These are phyloP conservation scores for Tenrec ecaudatus DNA, from an alignment of 2,113 vertebrate genomes.

Conservation along the genomic window DNA sequence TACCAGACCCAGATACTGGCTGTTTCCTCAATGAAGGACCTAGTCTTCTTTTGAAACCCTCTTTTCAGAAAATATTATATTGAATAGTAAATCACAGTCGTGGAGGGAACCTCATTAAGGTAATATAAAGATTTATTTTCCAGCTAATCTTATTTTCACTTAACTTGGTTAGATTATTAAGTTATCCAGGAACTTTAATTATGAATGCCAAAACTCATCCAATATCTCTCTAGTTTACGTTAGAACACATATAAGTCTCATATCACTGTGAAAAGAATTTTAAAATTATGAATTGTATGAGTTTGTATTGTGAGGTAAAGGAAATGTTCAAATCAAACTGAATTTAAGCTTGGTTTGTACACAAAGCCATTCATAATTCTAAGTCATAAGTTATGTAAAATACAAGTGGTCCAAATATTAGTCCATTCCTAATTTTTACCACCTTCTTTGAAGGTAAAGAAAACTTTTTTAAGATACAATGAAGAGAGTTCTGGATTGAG, in stretches of 20 bases:
- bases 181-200: neutral
- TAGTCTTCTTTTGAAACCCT: neutral
- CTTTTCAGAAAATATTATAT: neutral
- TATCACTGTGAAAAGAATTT: slow-evolving; percentile 33
- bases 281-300: slow-evolving; percentile 43
- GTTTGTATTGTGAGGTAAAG: neutral
- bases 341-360: slow-evolving; percentile 62
- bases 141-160: neutral
- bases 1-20: neutral
- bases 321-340: slow-evolving; percentile 45
- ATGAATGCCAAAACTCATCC: slow-evolving; percentile 19
- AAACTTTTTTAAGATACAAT: neutral
- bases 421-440: neutral
- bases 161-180: slow-evolving; percentile 29
- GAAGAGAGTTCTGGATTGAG: neutral
- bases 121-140: neutral
- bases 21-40: neutral
- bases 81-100: neutral
- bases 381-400: neutral
- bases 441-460: neutral
- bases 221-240: slow-evolving; percentile 3
- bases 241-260: neutral
- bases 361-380: slow-evolving; percentile 38
- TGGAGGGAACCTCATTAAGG: neutral
- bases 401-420: neutral